Conservation (phyloP, 1,140 invertebrate species). For the Heliconius himera region DNA sequence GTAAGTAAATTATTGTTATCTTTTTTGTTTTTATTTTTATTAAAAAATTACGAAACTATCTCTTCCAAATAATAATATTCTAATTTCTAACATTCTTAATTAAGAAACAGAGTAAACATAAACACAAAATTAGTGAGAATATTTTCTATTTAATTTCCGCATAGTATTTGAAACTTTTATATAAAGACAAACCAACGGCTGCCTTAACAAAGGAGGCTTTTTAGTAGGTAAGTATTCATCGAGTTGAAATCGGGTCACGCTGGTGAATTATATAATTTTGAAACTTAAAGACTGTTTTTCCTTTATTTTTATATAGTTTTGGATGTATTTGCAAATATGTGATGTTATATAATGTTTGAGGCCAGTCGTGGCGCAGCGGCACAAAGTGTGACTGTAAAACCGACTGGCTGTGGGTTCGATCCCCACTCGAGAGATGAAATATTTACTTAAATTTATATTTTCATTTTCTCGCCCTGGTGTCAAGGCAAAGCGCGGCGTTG, state of each 20-base stretch:
- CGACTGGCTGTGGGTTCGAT: no score
- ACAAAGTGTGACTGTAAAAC: no score
- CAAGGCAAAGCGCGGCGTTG: no score
- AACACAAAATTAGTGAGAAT: neutral
- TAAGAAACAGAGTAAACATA: neutral
- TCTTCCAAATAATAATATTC: neutral
- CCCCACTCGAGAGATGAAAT: no score
- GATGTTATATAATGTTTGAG: neutral
- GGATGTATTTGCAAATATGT: neutral
- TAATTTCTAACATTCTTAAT: neutral
- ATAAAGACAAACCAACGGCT: neutral
- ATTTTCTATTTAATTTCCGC: neutral
- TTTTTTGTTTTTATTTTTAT: no score
- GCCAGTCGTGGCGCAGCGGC: no score
- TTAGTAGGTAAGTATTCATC: constrained; percentile 12
- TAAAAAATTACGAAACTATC: neutral
- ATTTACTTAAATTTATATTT: no score
- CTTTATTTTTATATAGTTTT: neutral
- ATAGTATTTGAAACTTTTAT: constrained; percentile 2
- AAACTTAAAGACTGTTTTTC: neutral
- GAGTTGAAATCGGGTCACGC: constrained; percentile 10
- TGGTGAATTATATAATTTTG: constrained; percentile 2
- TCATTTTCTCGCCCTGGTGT: no score
- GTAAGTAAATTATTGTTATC: no score
- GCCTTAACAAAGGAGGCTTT: constrained; percentile 10